Evolutionary conservation across 1,140 invertebrate species (phyloP), one percentile per base, ranked within the genome.

Genomic region (Manduca sexta): DNA sequence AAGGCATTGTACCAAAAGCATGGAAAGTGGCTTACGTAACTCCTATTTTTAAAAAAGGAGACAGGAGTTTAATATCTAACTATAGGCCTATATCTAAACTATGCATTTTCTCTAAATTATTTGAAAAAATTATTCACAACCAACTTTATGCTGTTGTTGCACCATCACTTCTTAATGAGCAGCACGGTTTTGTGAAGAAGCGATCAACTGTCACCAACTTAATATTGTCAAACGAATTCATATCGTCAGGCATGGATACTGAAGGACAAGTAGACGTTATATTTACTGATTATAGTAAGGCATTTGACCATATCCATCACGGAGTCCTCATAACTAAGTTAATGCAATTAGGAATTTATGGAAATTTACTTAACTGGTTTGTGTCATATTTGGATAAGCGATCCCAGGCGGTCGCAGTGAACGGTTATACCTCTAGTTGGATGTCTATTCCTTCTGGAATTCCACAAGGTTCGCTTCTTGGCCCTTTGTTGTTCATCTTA

Each of bases 231-330:
- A 37, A 15, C 31, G 46, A 64, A 15, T 49, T 40, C 48, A 11
- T 63, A 11, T 14, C 50, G 0, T 11, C 39, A 10, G 35, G 35
- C 1, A 41, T 65, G 30, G 65, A 64, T 7, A 14, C 30, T 7
- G 48, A 53, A n/a, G n/a, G 15, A 8, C 68, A 73, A 34, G 52
- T 70, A 1, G 64, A 75, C 38, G 48, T 52, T 1, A 51, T 66
- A 7, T 63, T 63, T 45, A 69, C 67, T n/a, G 64, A 70, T 49
- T 59, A 62, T 16, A 49, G 45, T 2, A 68, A 72, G 35, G 68
- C 59, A 1, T 69, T 70, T 37, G 64, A 66, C 17, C 47, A n/a
- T n/a, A n/a, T n/a, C n/a, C n/a, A n/a, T n/a, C n/a, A n/a, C n/a
- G n/a, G n/a, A n/a, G n/a, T n/a, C 34, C 14, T 53, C 52, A 16